phyloP scores from a whole-genome alignment of 2,888 invertebrate species.

The Calameuta filiformis region DNA sequence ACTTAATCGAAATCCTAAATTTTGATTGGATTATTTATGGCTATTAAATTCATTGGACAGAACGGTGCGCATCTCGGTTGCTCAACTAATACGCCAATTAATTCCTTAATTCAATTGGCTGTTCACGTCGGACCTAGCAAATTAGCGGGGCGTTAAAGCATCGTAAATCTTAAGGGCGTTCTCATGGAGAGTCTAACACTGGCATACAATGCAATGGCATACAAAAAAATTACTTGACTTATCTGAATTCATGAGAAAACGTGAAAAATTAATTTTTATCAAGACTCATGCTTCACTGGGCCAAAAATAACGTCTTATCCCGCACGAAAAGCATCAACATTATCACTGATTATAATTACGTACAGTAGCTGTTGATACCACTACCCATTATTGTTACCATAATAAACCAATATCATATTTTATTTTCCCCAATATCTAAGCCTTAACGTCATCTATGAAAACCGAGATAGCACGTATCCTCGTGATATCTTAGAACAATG shows the following conservation, averaged over 20 bases:
- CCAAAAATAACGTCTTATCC: too few relatives aligned
- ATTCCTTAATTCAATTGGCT: constrained; percentile 44
- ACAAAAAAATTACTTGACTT: not conserved
- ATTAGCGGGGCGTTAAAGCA: constrained; percentile 29
- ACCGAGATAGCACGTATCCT: too few relatives aligned
- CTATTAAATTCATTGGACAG: constrained; percentile 26
- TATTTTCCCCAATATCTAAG: too few relatives aligned
- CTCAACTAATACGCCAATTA: constrained; percentile 39
- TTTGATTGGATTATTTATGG: constrained; percentile 38
- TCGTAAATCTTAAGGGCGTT: not conserved
- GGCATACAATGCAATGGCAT: not conserved
- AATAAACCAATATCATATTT: too few relatives aligned
- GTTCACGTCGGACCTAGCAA: constrained; percentile 18
- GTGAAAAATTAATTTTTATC: not conserved
- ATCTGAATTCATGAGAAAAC: not conserved
- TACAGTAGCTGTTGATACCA: too few relatives aligned
- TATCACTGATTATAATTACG: too few relatives aligned
- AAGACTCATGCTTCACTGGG: too few relatives aligned
- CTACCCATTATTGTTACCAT: too few relatives aligned
- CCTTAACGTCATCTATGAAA: too few relatives aligned
- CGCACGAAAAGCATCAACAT: too few relatives aligned
- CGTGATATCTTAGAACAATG: too few relatives aligned
- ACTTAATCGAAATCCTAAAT: constrained; percentile 25
- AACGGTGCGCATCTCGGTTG: not conserved
- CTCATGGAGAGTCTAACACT: not conserved